These are phyloP conservation scores for Nematolebias whitei DNA, from an alignment of 2,113 vertebrate genomes.

Conservation along the genomic window DNA sequence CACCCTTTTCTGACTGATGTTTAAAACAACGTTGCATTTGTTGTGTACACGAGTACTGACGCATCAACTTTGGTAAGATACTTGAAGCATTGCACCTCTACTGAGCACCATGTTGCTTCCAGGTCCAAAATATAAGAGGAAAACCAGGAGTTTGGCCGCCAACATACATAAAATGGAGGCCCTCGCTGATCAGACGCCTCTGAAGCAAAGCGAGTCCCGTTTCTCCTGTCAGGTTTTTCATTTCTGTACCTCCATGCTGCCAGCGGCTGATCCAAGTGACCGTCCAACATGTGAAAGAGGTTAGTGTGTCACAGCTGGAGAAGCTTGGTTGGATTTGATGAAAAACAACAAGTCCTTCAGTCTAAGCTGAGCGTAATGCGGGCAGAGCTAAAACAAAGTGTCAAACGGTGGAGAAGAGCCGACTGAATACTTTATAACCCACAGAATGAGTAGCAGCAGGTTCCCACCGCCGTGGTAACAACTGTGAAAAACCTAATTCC, in stretches of 20 bases:
- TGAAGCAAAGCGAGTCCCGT: neutral
- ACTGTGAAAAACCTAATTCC: slow-evolving; percentile 75
- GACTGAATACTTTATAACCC: slow-evolving; percentile 58
- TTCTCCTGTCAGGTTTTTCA: neutral
- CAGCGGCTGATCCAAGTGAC: neutral
- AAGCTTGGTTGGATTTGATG: slow-evolving; percentile 13
- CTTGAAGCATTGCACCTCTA: no score
- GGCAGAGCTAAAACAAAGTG: slow-evolving; percentile 38
- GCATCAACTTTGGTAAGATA: no score
- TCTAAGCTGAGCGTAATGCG: slow-evolving; percentile 18
- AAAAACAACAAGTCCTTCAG: slow-evolving; percentile 48
- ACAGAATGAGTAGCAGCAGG: slow-evolving; percentile 67
- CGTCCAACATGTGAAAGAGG: slow-evolving; percentile 28
- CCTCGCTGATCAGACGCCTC: no score
- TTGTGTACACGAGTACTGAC: no score
- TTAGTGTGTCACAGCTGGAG: slow-evolving; percentile 27
- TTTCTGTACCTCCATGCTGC: slow-evolving; percentile 8
- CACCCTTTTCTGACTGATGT: no score
- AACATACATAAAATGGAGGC: no score
- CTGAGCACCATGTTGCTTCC: no score
- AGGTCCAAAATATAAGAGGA: no score
- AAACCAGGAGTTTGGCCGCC: no score
- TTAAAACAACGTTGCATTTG: no score
- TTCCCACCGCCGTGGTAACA: slow-evolving; percentile 67
- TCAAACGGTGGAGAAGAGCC: slow-evolving; percentile 32